A percentile compares a stretch with the other conserved stretches of the same genome.
phyloP scores from a whole-genome alignment of 2,797 vertebrate species.

The Phalanger gymnotis region DNA sequence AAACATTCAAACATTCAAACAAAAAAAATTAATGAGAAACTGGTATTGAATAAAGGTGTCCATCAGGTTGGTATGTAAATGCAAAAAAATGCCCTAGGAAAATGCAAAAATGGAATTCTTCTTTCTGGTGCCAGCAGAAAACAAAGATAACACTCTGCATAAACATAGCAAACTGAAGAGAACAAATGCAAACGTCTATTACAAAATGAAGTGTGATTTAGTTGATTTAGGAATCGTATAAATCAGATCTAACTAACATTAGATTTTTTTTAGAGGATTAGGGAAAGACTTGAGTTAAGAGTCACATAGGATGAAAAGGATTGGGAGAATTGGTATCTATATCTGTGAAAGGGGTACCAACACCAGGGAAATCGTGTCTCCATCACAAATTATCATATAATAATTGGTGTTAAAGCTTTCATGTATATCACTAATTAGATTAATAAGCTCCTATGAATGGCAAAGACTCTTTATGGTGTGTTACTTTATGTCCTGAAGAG shows the following conservation, averaged over 20 bases:
- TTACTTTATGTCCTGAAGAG: not conserved
- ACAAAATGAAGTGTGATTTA: slow-evolving; percentile 80
- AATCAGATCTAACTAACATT: slow-evolving; percentile 53
- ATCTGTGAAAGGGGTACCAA: not conserved
- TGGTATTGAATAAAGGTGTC: slow-evolving; percentile 45
- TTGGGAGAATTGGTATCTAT: not conserved
- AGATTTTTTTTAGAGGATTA: not conserved
- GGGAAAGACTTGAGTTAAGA: not conserved
- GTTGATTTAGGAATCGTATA: slow-evolving; percentile 80
- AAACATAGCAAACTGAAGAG: slow-evolving; percentile 74
- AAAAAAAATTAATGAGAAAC: slow-evolving; percentile 16
- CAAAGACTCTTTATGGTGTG: not conserved
- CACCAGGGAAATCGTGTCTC: not conserved
- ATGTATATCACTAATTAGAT: not conserved
- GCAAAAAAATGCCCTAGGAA: not conserved
- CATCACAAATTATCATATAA: not conserved
- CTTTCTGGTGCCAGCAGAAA: slow-evolving; percentile 66
- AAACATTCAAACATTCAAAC: slow-evolving; percentile 51
- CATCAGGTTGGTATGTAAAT: slow-evolving; percentile 62
- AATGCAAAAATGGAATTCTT: not conserved
- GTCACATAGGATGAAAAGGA: not conserved
- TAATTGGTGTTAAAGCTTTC: not conserved
- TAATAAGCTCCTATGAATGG: not conserved
- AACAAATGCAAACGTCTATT: slow-evolving; percentile 82
- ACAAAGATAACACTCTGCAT: slow-evolving; percentile 66